These are phyloP conservation scores for Diachasma alloeum DNA, from an alignment of 1,140 invertebrate species.

Conservation along the genomic window DNA sequence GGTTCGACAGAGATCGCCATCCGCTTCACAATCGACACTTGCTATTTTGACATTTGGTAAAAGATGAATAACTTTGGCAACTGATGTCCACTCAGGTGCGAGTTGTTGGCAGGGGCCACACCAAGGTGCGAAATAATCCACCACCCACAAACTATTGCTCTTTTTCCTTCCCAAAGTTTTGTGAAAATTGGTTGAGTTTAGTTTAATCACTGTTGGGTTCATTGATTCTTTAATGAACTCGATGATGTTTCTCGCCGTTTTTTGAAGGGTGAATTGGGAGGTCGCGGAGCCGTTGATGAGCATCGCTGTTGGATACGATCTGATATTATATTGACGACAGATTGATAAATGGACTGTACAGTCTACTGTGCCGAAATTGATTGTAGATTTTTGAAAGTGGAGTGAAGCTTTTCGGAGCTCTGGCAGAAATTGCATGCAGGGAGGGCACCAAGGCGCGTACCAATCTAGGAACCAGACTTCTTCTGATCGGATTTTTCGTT, in stretches of 20 bases:
- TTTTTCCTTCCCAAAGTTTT: conserved; percentile 64
- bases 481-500: conserved; percentile 56
- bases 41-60: conserved; percentile 70
- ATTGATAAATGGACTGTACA: conserved; percentile 67
- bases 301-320: conserved; percentile 79
- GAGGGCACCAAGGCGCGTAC: conserved; percentile 87
- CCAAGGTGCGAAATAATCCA: conserved; percentile 77
- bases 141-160: conserved; percentile 67
- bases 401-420: conserved; percentile 77
- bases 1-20: conserved; percentile 67
- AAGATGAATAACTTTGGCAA: conserved; percentile 62
- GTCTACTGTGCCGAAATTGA: conserved; percentile 75
- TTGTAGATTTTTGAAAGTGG: conserved; percentile 59
- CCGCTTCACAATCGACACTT: conserved; percentile 73
- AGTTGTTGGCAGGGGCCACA: conserved; percentile 75
- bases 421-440: conserved; percentile 77
- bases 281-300: conserved; percentile 73
- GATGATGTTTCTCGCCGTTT: conserved; percentile 69
- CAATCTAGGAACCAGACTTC: conserved; percentile 80
- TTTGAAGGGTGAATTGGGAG: conserved; percentile 71
- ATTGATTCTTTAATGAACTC: conserved; percentile 75
- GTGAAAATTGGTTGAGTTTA: conserved; percentile 69
- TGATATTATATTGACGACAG: conserved; percentile 71
- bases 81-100: conserved; percentile 70
- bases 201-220: conserved; percentile 68